Evolutionary conservation across 2,113 vertebrate species (phyloP).

Genomic region (Zapus hudsonius): DNA sequence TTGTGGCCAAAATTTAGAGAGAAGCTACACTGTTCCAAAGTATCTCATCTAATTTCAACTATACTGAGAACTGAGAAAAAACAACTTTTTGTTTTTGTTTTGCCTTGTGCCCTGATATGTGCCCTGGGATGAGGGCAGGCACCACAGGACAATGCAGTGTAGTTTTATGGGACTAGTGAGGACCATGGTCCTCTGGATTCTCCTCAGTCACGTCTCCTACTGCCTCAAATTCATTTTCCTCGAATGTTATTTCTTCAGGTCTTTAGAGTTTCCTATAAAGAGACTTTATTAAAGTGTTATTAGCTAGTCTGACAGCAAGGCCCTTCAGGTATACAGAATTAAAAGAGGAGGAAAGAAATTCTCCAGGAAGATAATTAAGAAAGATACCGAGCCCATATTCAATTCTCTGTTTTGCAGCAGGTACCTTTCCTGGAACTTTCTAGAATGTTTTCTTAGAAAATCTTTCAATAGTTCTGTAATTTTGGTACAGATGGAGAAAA

Average conservation of each 20-base stretch:
- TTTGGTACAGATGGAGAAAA: background rate
- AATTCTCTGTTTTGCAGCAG: background rate
- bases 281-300: background rate
- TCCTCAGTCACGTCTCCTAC: background rate
- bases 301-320: background rate
- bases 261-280: conserved; percentile 12
- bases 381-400: background rate
- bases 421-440: background rate
- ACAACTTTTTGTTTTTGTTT: conserved; percentile 7
- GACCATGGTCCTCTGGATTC: background rate
- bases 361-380: conserved; percentile 2
- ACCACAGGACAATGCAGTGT: background rate
- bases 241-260: background rate
- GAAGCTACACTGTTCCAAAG: background rate
- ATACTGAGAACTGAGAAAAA: conserved; percentile 12
- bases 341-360: background rate
- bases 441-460: background rate
- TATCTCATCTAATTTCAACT: conserved; percentile 37
- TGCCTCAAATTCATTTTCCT: conserved; percentile 26
- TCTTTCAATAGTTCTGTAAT: background rate
- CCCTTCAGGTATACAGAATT: background rate
- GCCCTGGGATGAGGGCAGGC: background rate
- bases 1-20: conserved; percentile 44
- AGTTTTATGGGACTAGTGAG: background rate
- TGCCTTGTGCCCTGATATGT: background rate